Conservation (phyloP, 1,140 invertebrate genomes). For the Globodera rostochiensis region DNA sequence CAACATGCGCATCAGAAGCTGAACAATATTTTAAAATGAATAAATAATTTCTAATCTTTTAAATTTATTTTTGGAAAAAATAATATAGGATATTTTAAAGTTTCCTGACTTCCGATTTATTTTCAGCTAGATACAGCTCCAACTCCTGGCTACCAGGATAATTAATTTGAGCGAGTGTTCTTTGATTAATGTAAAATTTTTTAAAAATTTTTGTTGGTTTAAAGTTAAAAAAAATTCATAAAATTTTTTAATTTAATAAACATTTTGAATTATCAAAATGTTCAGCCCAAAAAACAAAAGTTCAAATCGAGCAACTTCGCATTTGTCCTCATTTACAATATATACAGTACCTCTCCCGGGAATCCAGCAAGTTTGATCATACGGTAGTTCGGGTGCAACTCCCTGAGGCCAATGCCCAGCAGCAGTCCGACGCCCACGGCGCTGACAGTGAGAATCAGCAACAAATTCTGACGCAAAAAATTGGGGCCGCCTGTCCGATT, state of each 20-base stretch:
- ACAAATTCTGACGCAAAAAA: conserved; percentile 43
- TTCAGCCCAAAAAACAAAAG: neutral
- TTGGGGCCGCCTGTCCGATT: neutral
- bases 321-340: conserved; percentile 49
- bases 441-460: conserved; percentile 52
- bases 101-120: too few species aligned
- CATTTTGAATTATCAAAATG: too few species aligned
- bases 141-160: too few species aligned
- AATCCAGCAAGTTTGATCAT: conserved; percentile 56
- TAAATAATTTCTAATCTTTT: conserved; percentile 12
- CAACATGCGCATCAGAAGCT: conserved; percentile 68
- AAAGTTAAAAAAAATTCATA: too few species aligned
- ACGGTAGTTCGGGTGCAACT: conserved; percentile 37
- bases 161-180: too few species aligned
- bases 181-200: too few species aligned
- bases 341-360: conserved; percentile 54
- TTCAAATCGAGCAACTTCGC: conserved; percentile 1
- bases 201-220: too few species aligned
- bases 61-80: conserved; percentile 33
- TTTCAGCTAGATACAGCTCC: too few species aligned
- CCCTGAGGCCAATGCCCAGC: conserved; percentile 47
- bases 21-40: conserved; percentile 25
- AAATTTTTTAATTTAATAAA: too few species aligned
- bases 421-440: conserved; percentile 52
- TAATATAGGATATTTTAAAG: too few species aligned